Conservation (phyloP, 2,888 invertebrate genomes). For the Heliconius charithonia region DNA sequence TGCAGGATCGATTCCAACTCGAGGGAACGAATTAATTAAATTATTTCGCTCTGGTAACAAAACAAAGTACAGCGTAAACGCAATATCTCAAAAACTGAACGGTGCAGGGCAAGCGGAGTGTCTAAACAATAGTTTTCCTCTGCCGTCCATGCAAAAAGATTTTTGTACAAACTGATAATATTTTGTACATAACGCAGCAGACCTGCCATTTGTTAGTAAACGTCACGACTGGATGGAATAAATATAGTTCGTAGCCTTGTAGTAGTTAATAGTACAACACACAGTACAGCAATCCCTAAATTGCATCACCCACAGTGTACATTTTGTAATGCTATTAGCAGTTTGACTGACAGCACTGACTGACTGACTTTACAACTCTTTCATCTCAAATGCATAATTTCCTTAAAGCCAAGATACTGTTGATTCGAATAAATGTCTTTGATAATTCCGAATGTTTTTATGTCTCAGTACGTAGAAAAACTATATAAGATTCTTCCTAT, state of each 20-base stretch:
- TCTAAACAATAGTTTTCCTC: too few species aligned
- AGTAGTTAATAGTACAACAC: not conserved
- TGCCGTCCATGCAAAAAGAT: too few species aligned
- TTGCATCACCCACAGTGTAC: not conserved
- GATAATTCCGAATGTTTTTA: not conserved
- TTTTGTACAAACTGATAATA: not conserved
- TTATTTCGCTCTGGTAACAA: not conserved
- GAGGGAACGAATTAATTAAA: too few species aligned
- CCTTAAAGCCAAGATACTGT: not conserved
- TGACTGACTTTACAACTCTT: not conserved
- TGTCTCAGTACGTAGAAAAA: not conserved
- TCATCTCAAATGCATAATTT: not conserved
- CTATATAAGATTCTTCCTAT: not conserved
- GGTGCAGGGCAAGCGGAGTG: too few species aligned
- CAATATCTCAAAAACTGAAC: too few species aligned
- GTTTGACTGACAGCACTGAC: slow-evolving; percentile 4
- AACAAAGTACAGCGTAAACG: not conserved
- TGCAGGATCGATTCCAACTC: too few species aligned
- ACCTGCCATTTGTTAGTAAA: not conserved
- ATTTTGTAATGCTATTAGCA: not conserved
- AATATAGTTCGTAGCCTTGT: slow-evolving; percentile 11
- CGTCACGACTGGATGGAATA: slow-evolving; percentile 4
- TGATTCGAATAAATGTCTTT: not conserved
- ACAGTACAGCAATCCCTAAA: slow-evolving; percentile 11
- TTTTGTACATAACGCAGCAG: not conserved